phyloP scores from a whole-genome alignment of 2,797 vertebrate species.

The Megaceryle alcyon region DNA sequence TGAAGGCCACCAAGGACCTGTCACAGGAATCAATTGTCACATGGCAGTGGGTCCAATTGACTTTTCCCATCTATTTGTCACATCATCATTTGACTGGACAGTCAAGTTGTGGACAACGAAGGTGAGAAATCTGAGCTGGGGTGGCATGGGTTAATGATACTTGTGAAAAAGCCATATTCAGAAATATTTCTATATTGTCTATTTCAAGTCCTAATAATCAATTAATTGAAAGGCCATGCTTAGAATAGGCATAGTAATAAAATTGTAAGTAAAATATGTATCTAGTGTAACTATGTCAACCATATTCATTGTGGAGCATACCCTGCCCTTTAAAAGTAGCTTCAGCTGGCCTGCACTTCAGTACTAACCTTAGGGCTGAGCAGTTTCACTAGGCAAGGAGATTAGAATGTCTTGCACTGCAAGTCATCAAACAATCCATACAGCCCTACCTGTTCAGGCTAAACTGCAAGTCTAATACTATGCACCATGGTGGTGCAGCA shows the following conservation, averaged over 20 bases:
- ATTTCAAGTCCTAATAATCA: background rate
- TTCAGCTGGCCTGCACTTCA: background rate
- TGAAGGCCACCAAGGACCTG: slow-evolving; percentile 96
- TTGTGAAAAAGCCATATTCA: background rate
- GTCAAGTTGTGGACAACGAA: slow-evolving; percentile 98
- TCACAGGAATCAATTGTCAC: slow-evolving; percentile 97
- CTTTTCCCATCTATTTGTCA: slow-evolving; percentile 97
- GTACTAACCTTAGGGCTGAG: background rate
- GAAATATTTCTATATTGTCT: background rate
- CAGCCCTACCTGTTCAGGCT: background rate
- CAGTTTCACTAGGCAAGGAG: background rate
- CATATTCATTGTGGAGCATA: background rate
- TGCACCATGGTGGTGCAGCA: background rate
- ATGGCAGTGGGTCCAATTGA: slow-evolving; percentile 92
- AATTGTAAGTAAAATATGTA: background rate
- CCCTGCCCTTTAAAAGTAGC: background rate
- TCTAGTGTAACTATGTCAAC: background rate
- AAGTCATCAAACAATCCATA: background rate
- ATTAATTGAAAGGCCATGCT: background rate
- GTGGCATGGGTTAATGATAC: background rate
- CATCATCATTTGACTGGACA: slow-evolving; percentile 98
- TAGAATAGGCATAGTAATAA: background rate
- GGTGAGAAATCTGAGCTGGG: slow-evolving; percentile 78
- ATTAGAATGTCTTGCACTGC: background rate
- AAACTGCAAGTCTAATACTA: background rate